Base-by-base conservation (phyloP, 1,140 invertebrate species). In the Chlorops oryzae region DNA sequence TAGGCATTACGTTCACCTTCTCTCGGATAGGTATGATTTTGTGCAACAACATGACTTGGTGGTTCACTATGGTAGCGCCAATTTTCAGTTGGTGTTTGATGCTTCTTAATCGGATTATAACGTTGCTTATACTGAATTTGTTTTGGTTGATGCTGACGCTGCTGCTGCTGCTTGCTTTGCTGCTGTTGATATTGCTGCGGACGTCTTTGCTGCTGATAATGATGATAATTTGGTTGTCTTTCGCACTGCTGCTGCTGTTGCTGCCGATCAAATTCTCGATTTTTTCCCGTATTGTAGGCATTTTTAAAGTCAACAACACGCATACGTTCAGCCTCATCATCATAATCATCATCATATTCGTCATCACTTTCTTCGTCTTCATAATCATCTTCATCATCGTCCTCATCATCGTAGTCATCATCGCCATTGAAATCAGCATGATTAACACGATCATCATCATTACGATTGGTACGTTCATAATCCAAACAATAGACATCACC, bases 31-130 rank as follows among this genome's bases (percentile, higher is more conserved):
- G 3, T 5, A 15, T n/a, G 17, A 18, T 17, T n/a, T 9, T 15
- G 28, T 49, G 5, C 3, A n/a, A n/a, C n/a, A n/a, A n/a, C n/a
- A n/a, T n/a, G n/a, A n/a, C n/a, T n/a, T n/a, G n/a, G n/a, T n/a
- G n/a, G n/a, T n/a, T 66, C 56, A 40, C 62, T 63, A 27, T 65
- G 68, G 43, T 63, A 57, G 25, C 68, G 68, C 68, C 68, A 70
- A 37, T 71, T 71, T 53, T 70, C 68, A 9, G 53, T 21, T 9
- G 52, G 60, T 22, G 43, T 49, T 2, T 13, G 28, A n/a, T n/a
- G n/a, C n/a, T n/a, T n/a, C n/a, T n/a, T n/a, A n/a, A n/a, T 9
- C 20, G 35, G 34, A 38, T 32, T 28, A 18, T 45, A 7, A n/a
- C 17, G 9, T 34, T 22, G 35, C 18, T 37, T 24, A 7, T 41